Evolutionary conservation across 2,888 invertebrate species (phyloP), one percentile per base, ranked within the genome.

Genomic region (Andrena fulva): DNA sequence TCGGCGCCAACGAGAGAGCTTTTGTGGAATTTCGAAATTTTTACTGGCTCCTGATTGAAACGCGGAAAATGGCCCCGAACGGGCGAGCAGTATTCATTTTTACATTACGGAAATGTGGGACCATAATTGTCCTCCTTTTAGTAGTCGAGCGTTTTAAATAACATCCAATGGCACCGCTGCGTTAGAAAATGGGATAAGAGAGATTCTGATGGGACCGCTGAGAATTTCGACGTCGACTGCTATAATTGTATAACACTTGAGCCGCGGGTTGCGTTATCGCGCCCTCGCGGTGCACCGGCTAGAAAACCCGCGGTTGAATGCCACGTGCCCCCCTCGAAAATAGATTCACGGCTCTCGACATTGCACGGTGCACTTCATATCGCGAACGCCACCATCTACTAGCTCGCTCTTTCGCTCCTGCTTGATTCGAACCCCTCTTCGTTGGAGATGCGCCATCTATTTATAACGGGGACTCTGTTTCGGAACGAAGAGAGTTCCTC

Each of bases 401-500:
- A 52, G 64, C 56, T 56, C 35, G 56, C 42, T 42, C 42, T 70
- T 33, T 69, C 52, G 10, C 16, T 52, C 52, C 7, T 31, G 56
- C 63, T 27, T 56, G 54, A 10, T 31, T 31, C 29, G 63, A 33
- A 8, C 66, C 69, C 27, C 59, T 72, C 69, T 63, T 63, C 67
- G 54, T 73, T 27, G 29, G 27, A 48, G 63, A 10, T 66, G 35
- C 35, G 56, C 54, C 70, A 31, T 42, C 81, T 88, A 87, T 87
- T 87, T 87, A 87, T 87, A 87, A 82, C 87, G 77, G 54, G 33
- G 62, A 6, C 69, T 82, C 73, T 75, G 78, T 81, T 83, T 77
- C 79, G 70, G 29, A 42, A 42, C 64, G 69, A 60, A 52, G 50
- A 66, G 83, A 66, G 79, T 85, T 85, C 85, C 81, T 27, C 73